Evolutionary conservation across 2,888 invertebrate genomes (phyloP), one percentile per base, ranked within the genome.

Genomic region (Melolontha melolontha): DNA sequence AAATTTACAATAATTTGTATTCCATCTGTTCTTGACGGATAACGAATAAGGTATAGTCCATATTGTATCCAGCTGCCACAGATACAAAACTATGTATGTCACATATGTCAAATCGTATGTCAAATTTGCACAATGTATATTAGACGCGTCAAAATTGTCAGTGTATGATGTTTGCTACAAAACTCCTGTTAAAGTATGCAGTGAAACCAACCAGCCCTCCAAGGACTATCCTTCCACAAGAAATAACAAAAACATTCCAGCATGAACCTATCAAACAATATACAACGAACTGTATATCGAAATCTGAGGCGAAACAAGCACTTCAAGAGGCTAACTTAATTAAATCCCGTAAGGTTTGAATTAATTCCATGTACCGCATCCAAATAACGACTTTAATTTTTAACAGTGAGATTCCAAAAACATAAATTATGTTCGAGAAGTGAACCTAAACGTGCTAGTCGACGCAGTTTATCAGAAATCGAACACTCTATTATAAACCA

Each of bases 91-190:
- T 6, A 34, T 34, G 6, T 34, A 6, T 34, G 8, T 39, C 6
- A n/a, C n/a, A n/a, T 29, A 40, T 11, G 40, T 54, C n/a, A 40
- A 7, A 22, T 11, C 12, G 54, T 40, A 11, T 17, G 40, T 40
- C 54, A 54, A 40, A 17, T 11, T 34, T 7, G 29, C 47, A 39
- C 5, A 62, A 62, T 62, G 42, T 34, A 16, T 47, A 47, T 34
- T 29, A 47, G 47, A 16, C 59, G 47, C 5, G 17, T 62, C 59
- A 62, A 62, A 62, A 62, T 62, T 62, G 59, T 62, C 34, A 62
- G 59, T 62, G 47, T 62, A 62, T 42, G 7, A 62, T 62, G 59
- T 62, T 62, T 47, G 59, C 59, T 4, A 62, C 47, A 11, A 62
- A 34, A 16, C 47, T 62, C 11, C 47, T 62, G 34, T n/a, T 62